A percentile compares a stretch with the other conserved stretches of the same genome.
phyloP scores from a whole-genome alignment of 2,888 invertebrate species.

The Pseudoips prasinana region DNA sequence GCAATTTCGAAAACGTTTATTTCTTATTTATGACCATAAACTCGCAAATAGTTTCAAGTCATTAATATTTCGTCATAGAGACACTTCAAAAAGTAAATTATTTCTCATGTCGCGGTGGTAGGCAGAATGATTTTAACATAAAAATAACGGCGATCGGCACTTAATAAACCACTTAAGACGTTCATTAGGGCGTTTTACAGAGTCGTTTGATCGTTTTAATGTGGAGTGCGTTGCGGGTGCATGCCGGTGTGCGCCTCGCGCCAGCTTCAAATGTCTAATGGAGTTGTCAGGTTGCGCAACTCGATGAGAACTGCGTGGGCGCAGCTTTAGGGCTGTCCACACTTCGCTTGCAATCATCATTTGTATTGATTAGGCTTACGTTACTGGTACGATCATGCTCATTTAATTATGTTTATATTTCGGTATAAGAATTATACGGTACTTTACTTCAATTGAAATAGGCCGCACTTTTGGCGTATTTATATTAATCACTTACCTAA shows the following conservation, averaged over 20 bases:
- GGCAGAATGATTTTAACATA: slow-evolving; percentile 60
- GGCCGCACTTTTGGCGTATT: too few species aligned
- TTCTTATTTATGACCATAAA: slow-evolving; percentile 27
- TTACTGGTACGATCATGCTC: slow-evolving; percentile 7
- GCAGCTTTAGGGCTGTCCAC: slow-evolving; percentile 48
- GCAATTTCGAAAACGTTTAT: slow-evolving; percentile 10
- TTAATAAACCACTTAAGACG: slow-evolving; percentile 77
- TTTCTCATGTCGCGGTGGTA: slow-evolving; percentile 54
- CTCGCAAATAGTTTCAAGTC: slow-evolving; percentile 29
- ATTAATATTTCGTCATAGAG: slow-evolving; percentile 35
- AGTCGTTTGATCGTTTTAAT: slow-evolving; percentile 73
- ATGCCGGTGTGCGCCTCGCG: slow-evolving; percentile 35
- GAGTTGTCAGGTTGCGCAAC: slow-evolving; percentile 72
- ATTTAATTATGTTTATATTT: too few species aligned
- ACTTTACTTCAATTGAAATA: too few species aligned
- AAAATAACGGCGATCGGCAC: slow-evolving; percentile 77
- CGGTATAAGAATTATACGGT: too few species aligned
- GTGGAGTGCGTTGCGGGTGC: slow-evolving; percentile 49
- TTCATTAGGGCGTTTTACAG: slow-evolving; percentile 70
- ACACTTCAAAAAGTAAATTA: slow-evolving; percentile 31
- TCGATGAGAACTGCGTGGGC: slow-evolving; percentile 62
- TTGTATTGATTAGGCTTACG: slow-evolving; percentile 17
- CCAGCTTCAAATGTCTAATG: slow-evolving; percentile 60
- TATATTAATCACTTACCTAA: too few species aligned
- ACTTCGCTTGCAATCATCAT: too few species aligned